Conservation (phyloP, 2,113 vertebrate genomes). For the Equus quagga region DNA sequence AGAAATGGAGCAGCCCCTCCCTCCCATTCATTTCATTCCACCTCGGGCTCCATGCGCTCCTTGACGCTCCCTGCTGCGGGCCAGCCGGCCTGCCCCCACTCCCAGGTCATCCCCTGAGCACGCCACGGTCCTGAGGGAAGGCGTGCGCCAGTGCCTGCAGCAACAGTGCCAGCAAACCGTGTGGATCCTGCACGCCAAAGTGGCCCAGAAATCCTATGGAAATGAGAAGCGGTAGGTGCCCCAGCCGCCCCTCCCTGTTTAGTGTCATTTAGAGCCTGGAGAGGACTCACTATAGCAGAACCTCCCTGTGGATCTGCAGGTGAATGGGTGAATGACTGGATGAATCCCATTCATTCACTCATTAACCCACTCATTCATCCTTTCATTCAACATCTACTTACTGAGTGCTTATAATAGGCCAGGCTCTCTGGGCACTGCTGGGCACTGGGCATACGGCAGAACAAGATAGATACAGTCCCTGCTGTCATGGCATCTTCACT, state of each 20-base stretch:
- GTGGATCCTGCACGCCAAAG: conserved; percentile 95
- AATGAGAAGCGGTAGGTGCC: conserved; percentile 94
- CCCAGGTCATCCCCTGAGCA: conserved; percentile 80
- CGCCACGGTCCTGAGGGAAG: conserved; percentile 81
- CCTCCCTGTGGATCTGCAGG: not conserved
- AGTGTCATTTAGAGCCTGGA: not conserved
- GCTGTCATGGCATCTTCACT: not conserved
- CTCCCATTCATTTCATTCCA: not conserved
- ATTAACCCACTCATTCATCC: not conserved
- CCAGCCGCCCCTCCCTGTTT: accelerated
- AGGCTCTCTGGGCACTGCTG: not conserved
- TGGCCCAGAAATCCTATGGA: conserved; percentile 97
- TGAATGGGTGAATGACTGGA: too few relatives aligned
- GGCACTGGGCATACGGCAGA: not conserved
- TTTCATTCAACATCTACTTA: not conserved
- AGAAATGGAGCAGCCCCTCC: not conserved
- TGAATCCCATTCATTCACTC: not conserved
- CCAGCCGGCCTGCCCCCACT: not conserved
- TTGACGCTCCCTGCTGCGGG: not conserved
- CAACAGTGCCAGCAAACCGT: conserved; percentile 91
- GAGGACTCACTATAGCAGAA: not conserved
- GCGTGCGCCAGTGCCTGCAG: conserved; percentile 88
- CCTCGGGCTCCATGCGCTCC: not conserved
- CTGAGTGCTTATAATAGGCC: not conserved
- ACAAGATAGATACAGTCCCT: not conserved